Percentiles rank a stretch among this genome's conserved stretches.
phyloP scores from a whole-genome alignment of 2,113 vertebrate species.

The Hystrix brachyura region DNA sequence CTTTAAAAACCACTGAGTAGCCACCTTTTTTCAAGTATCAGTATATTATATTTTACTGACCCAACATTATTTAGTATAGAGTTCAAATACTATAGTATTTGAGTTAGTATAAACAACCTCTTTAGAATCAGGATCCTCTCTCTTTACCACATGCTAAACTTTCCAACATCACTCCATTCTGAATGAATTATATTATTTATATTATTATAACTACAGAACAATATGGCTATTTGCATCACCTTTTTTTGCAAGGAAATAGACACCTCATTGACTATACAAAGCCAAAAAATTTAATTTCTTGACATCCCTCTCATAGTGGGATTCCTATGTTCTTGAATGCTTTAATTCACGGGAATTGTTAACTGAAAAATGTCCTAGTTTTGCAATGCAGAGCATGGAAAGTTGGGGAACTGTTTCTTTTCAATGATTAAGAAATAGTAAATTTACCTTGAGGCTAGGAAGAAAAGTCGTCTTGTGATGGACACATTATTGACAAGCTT shows the following conservation, averaged over 20 bases:
- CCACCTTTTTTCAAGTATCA: not conserved
- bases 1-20: not conserved
- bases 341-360: not conserved
- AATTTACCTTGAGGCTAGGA: constrained; percentile 51
- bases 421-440: constrained; percentile 34
- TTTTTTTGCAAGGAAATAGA: not conserved
- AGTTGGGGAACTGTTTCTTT: constrained; percentile 13
- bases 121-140: not conserved
- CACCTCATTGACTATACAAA: not conserved
- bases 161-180: not conserved
- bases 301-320: not conserved
- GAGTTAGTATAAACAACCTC: not conserved
- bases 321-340: not conserved
- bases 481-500: constrained; percentile 80
- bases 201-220: not conserved
- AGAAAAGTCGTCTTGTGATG: constrained; percentile 70
- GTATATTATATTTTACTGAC: not conserved
- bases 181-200: not conserved
- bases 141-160: not conserved
- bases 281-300: not conserved
- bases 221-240: not conserved
- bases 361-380: not conserved
- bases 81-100: not conserved
- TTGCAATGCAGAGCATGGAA: not conserved
- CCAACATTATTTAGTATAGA: not conserved